Evolutionary conservation across 2,797 vertebrate species (phyloP).

Genomic region (Macropodus opercularis): DNA sequence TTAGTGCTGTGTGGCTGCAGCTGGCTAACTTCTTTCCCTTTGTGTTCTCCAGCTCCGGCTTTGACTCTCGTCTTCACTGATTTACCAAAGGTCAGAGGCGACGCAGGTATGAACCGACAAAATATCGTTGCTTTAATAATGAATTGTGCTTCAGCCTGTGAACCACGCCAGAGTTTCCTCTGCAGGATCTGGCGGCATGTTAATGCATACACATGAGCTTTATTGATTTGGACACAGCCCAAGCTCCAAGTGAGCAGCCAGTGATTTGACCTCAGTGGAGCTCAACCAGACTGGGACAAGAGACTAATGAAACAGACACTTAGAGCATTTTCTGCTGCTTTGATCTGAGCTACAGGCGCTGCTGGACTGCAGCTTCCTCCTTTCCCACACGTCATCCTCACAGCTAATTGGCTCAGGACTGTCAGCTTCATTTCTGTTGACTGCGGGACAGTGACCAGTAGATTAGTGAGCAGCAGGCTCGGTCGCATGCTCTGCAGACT

Average conservation of each 20-base stretch:
- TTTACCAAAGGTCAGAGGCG: slow-evolving; percentile 34
- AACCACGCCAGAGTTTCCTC: slow-evolving; percentile 25
- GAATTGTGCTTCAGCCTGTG: slow-evolving; percentile 29
- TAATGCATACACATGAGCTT: slow-evolving; percentile 59
- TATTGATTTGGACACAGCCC: slow-evolving; percentile 57
- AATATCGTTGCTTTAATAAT: slow-evolving; percentile 44
- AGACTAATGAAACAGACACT: slow-evolving; percentile 54
- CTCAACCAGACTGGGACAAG: slow-evolving; percentile 38
- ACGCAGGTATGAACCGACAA: slow-evolving; percentile 52
- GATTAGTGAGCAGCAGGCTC: slow-evolving; percentile 30
- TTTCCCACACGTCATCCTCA: slow-evolving; percentile 15
- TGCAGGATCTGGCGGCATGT: slow-evolving; percentile 48
- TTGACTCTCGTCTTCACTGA: slow-evolving; percentile 34
- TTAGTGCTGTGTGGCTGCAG: slow-evolving; percentile 36
- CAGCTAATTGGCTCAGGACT: slow-evolving; percentile 52
- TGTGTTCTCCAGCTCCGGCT: slow-evolving; percentile 51
- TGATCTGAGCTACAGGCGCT: slow-evolving; percentile 50
- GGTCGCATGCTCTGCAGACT: slow-evolving; percentile 29
- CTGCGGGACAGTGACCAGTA: slow-evolving; percentile 50
- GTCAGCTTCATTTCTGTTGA: slow-evolving; percentile 36
- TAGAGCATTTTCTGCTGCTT: slow-evolving; percentile 42
- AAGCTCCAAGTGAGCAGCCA: slow-evolving; percentile 54
- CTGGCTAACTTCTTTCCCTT: slow-evolving; percentile 57
- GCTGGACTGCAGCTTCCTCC: slow-evolving; percentile 30
- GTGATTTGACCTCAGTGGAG: slow-evolving; percentile 46